Evolutionary conservation across 2,888 invertebrate genomes (phyloP).

Genomic region (Troglohyphantes excavatus): DNA sequence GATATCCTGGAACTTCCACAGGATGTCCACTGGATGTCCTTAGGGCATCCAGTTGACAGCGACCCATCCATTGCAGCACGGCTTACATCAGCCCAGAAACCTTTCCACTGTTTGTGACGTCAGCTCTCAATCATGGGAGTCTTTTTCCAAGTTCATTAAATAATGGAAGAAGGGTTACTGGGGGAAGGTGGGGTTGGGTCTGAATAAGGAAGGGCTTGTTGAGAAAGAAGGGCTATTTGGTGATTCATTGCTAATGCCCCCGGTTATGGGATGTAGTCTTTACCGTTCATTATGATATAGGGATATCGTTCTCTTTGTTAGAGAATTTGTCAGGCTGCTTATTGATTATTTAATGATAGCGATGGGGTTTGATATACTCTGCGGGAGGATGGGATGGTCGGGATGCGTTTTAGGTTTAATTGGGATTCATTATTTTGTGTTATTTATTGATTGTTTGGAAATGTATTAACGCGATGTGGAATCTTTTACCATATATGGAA

Average conservation of each 20-base stretch:
- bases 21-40: conserved; percentile 37
- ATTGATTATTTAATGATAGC: conserved; percentile 21
- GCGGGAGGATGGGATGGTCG: not conserved
- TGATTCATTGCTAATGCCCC: conserved; percentile 61
- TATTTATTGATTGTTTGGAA: too few relatives aligned
- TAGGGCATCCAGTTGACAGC: conserved; percentile 53
- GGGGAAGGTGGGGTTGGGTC: conserved; percentile 33
- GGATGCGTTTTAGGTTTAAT: not conserved
- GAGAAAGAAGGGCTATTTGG: conserved; percentile 53
- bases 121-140: conserved; percentile 63
- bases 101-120: conserved; percentile 46
- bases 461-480: too few relatives aligned
- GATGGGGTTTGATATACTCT: not conserved
- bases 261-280: conserved; percentile 42
- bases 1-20: conserved; percentile 51
- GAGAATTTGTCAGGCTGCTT: conserved; percentile 7
- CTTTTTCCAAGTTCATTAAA: conserved; percentile 76
- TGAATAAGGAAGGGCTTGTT: conserved; percentile 1
- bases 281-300: conserved; percentile 12
- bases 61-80: conserved; percentile 60
- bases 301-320: conserved; percentile 25
- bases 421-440: not conserved
- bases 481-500: too few relatives aligned
- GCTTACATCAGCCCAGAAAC: conserved; percentile 31
- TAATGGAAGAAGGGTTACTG: conserved; percentile 53